Evolutionary conservation across 2,113 vertebrate species (phyloP).

Genomic region (Athene noctua): DNA sequence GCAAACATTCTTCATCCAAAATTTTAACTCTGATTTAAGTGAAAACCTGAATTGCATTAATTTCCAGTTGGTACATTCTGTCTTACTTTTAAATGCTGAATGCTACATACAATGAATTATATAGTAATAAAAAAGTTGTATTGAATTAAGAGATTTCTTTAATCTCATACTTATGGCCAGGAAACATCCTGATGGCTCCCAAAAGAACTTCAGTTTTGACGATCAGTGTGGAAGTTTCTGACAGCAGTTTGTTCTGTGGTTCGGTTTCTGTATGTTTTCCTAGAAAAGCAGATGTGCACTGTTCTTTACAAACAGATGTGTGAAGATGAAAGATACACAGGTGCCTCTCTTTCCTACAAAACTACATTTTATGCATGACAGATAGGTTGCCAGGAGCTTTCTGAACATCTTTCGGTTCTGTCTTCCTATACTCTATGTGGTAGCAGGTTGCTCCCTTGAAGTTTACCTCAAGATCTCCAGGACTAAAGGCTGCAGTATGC

Average conservation of each 20-base stretch:
- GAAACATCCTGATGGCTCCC: background rate
- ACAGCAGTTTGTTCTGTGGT: background rate
- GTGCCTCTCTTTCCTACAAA: background rate
- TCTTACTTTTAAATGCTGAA: background rate
- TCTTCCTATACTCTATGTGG: background rate
- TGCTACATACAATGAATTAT: background rate
- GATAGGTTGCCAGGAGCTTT: background rate
- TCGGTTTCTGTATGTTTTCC: background rate
- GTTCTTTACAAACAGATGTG: background rate
- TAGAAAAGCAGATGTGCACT: background rate
- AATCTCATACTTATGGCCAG: background rate
- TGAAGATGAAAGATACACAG: background rate
- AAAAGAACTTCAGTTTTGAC: background rate
- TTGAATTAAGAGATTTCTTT: background rate
- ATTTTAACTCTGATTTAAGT: background rate
- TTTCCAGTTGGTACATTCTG: background rate
- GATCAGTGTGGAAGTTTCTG: background rate
- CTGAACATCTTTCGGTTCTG: background rate
- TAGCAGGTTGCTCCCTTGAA: background rate
- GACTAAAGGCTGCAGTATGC: background rate
- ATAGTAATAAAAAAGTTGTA: background rate
- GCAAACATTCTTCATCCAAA: background rate
- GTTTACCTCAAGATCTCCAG: background rate
- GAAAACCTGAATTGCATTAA: background rate
- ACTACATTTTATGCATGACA: background rate